These are phyloP conservation scores for Sebastes glaucus DNA, from an alignment of 2,797 vertebrate genomes.

Conservation along the genomic window DNA sequence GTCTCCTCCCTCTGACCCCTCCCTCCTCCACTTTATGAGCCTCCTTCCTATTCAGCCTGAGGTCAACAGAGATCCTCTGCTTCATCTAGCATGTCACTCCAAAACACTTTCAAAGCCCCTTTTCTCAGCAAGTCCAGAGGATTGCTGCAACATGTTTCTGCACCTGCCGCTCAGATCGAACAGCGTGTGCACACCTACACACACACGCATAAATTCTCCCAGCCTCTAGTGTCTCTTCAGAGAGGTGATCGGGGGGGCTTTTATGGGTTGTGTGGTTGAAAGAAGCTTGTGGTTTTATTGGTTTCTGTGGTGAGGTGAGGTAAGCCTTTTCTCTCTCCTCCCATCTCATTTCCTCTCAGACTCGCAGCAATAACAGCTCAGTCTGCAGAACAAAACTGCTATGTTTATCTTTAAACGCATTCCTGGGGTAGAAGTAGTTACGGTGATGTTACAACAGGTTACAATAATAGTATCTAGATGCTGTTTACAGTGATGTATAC, in stretches of 20 bases:
- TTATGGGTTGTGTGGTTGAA: background rate
- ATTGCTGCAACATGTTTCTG: background rate
- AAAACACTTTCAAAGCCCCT: background rate
- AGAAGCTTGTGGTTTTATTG: slow-evolving; percentile 42
- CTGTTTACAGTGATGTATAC: background rate
- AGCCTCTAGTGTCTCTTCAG: background rate
- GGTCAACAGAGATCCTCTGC: slow-evolving; percentile 16
- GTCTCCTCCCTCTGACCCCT: slow-evolving; percentile 30
- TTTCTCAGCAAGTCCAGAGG: background rate
- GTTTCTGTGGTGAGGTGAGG: slow-evolving; percentile 42
- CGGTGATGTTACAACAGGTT: background rate
- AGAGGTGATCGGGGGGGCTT: background rate
- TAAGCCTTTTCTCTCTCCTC: slow-evolving; percentile 5
- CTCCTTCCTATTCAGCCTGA: slow-evolving; percentile 11
- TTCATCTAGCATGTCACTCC: background rate
- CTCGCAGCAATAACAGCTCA: slow-evolving; percentile 11
- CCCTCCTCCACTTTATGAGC: slow-evolving; percentile 5
- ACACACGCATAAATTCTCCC: background rate
- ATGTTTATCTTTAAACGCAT: background rate
- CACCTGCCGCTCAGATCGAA: background rate
- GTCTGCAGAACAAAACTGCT: slow-evolving; percentile 12
- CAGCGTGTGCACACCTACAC: background rate
- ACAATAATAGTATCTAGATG: background rate
- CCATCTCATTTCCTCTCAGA: slow-evolving; percentile 54
- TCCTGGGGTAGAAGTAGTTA: background rate